These are phyloP conservation scores for Steinernema hermaphroditum DNA, from an alignment of 2,888 invertebrate species.

Conservation along the genomic window DNA sequence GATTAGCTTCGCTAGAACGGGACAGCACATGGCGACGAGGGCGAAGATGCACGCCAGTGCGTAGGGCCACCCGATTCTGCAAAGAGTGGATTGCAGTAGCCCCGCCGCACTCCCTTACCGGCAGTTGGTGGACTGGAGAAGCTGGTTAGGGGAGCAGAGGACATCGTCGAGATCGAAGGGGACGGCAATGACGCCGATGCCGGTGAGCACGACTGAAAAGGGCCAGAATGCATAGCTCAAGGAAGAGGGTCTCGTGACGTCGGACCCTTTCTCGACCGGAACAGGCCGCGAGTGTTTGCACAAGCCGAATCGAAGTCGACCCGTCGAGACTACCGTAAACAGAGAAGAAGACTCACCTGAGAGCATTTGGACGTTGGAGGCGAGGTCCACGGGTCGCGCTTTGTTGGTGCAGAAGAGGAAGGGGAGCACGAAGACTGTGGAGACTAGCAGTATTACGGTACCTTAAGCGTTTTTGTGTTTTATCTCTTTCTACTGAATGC, in stretches of 20 bases:
- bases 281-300: background rate
- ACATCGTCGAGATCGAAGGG: conserved; percentile 43
- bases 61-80: conserved; percentile 44
- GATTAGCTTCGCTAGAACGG: conserved; percentile 39
- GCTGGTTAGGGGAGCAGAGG: conserved; percentile 38
- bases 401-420: conserved; percentile 34
- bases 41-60: conserved; percentile 42
- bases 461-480: no score
- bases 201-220: conserved; percentile 38
- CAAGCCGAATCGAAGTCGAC: background rate
- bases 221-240: background rate
- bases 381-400: conserved; percentile 34
- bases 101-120: conserved; percentile 26
- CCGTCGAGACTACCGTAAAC: background rate
- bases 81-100: conserved; percentile 6
- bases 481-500: no score
- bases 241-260: background rate
- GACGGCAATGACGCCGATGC: conserved; percentile 37
- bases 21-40: conserved; percentile 41
- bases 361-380: conserved; percentile 34
- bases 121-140: conserved; percentile 41
- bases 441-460: conserved; percentile 27
- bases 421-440: conserved; percentile 33
- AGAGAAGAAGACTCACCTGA: conserved; percentile 27
- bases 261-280: no score